Evolutionary conservation across 2,113 vertebrate species (phyloP), one percentile per base, ranked within the genome.

Genomic region (Corydoras sp.): DNA sequence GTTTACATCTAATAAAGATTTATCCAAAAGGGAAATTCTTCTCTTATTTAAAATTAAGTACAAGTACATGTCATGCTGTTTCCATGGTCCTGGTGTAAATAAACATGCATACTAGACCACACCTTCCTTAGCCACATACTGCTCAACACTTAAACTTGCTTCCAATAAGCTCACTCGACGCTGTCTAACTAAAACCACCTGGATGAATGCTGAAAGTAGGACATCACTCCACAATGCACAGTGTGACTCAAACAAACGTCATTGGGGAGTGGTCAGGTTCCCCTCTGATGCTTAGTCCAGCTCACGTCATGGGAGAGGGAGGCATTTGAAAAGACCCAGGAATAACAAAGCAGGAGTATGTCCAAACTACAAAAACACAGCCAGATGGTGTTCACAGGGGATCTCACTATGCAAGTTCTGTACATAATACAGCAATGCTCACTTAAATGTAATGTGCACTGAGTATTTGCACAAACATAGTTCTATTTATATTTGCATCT

Each of bases 111-210:
- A 4, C 69, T 62, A 60, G 6, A 49, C 64, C 56, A 59, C 50
- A 7, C 18, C 69, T 71, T 75, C 29, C 55, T 49, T 31, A 75
- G 50, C 32, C 10, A n/a, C 58, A 24, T 64, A 53, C 14, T 24
- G 62, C 51, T 51, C 49, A 62, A 58, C 71, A 63, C 18, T 31
- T 49, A 12, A 75, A 75, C 64, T 65, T 72, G 73, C 60, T 72
- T 75, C 61, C 29, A 75, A 79, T 75, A 69, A 69, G 69, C 73
- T 55, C 64, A 29, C 31, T 50, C 55, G 60, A 48, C n/a, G 56
- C 24, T 4, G 48, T 10, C 62, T 75, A 79, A 75, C 48, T 9
- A 11, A 72, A 75, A 69, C 29, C 73, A 72, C 54, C 77, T 72
- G 73, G 14, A 54, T 35, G 11, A 14, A 32, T 18, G 24, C 66